Conservation (phyloP, 2,797 vertebrate genomes). For the Acrossocheilus wenchowensis region DNA sequence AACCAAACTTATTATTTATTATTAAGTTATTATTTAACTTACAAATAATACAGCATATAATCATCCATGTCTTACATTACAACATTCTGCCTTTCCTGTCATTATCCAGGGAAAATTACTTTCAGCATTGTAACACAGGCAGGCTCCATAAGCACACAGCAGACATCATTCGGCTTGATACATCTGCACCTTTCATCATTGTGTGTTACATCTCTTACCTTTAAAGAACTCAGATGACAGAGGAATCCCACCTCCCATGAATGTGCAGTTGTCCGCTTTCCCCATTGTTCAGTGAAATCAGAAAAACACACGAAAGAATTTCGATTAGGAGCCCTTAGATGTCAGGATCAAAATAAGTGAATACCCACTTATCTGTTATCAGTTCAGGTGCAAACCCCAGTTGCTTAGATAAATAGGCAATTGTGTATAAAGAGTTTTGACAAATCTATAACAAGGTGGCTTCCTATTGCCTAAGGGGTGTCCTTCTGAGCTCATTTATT, state of each 20-base stretch:
- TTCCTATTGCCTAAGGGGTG: slow-evolving; percentile 47
- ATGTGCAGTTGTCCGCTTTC: slow-evolving; percentile 77
- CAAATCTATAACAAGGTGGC: slow-evolving; percentile 51
- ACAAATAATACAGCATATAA: neutral
- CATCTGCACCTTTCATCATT: neutral
- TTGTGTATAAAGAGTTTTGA: neutral
- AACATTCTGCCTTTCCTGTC: neutral
- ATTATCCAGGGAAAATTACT: neutral
- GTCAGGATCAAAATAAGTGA: neutral
- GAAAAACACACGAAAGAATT: neutral
- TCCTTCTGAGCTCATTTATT: slow-evolving; percentile 63
- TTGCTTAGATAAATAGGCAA: neutral
- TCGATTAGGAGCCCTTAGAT: no score
- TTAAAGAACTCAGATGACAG: slow-evolving; percentile 80
- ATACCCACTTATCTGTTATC: neutral
- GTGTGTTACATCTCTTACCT: slow-evolving; percentile 66
- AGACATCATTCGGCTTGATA: neutral
- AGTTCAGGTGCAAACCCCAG: neutral
- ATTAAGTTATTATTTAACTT: no score
- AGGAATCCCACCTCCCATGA: slow-evolving; percentile 75
- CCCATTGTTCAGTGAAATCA: slow-evolving; percentile 56
- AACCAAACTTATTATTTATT: neutral
- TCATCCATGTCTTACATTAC: neutral
- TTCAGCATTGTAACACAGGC: neutral
- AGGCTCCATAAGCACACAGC: neutral